Conservation (phyloP, 2,888 invertebrate species). For the Junonia oenone region DNA sequence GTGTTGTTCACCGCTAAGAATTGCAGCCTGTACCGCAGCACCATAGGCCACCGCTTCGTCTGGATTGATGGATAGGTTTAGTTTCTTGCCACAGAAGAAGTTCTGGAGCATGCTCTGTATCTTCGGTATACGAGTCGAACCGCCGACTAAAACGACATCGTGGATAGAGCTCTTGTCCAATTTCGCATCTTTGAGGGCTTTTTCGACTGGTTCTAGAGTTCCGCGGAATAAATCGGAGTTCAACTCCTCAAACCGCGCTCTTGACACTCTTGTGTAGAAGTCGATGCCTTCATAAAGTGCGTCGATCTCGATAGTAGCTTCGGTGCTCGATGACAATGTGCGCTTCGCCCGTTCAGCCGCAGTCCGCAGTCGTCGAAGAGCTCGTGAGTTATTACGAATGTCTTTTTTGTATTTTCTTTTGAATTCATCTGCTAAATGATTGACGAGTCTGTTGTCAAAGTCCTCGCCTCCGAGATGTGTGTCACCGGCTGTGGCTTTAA, state of each 20-base stretch:
- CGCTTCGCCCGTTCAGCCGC: conserved; percentile 89
- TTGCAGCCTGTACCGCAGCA: conserved; percentile 86
- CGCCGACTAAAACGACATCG: conserved; percentile 90
- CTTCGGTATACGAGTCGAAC: conserved; percentile 89
- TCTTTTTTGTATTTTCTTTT: conserved; percentile 86
- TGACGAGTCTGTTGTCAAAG: conserved; percentile 82
- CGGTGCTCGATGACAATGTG: conserved; percentile 86
- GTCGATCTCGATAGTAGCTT: conserved; percentile 87
- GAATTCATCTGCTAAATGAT: conserved; percentile 84
- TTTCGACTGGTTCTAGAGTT: conserved; percentile 88
- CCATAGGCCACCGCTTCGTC: conserved; percentile 91
- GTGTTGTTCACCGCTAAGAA: conserved; percentile 86
- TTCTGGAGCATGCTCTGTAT: conserved; percentile 86
- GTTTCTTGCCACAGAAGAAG: conserved; percentile 86
- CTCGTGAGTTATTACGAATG: conserved; percentile 81
- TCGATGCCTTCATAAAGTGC: conserved; percentile 86
- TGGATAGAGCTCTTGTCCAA: conserved; percentile 87
- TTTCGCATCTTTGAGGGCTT: conserved; percentile 88
- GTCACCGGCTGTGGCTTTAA: conserved; percentile 90
- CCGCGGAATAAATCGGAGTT: conserved; percentile 85
- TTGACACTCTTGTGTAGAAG: conserved; percentile 83
- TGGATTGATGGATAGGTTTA: conserved; percentile 88
- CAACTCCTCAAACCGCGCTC: conserved; percentile 88
- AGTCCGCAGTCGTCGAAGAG: conserved; percentile 84
- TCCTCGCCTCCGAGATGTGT: conserved; percentile 91